Base-by-base conservation (phyloP, 2,888 invertebrate genomes). In the Amitus sp. region DNA sequence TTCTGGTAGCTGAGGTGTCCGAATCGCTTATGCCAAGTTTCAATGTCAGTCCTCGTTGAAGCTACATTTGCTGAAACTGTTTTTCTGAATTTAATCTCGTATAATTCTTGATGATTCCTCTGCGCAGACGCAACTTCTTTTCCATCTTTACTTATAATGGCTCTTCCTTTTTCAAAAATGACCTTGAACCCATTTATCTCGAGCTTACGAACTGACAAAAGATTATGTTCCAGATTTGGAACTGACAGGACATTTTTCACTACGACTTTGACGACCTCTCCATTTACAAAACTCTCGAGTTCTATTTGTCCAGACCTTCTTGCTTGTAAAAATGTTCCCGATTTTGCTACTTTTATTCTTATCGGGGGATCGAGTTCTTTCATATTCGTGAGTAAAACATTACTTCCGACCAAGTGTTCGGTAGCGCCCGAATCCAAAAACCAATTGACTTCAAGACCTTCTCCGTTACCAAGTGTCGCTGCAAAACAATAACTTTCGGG, bases 401-500 rank as follows among this genome's bases (percentile, higher is more conserved):
- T 28, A 9, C 23, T 19, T 17, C 27, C 58, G 1, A 62, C 52
- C 48, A 71, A 19, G 58, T 71, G 70, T 45, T 71, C 68, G 5
- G 68, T 58, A 1, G 68, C 60, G 17, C 72, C 71, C 1, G 69
- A 68, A 47, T 73, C 69, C 18, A 30, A n/a, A 10, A 71, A 43
- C n/a, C n/a, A n/a, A n/a, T n/a, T n/a, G n/a, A n/a, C n/a, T n/a
- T n/a, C n/a, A n/a, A 46, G 37, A 61, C 67, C n/a, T 67, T 9
- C n/a, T 51, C 2, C n/a, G 10, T 7, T 61, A 42, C 10, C 33
- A 13, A 9, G 13, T 15, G n/a, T 13, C 7, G 17, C 49, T 28
- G 43, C 12, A 34, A 51, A 51, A 34, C 33, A 45, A 20, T 42
- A 46, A 12, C 17, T 13, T 1, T 17, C 3, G 9, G 5, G 7